phyloP scores from a whole-genome alignment of 2,888 invertebrate species.

The Nomada ruficornis region DNA sequence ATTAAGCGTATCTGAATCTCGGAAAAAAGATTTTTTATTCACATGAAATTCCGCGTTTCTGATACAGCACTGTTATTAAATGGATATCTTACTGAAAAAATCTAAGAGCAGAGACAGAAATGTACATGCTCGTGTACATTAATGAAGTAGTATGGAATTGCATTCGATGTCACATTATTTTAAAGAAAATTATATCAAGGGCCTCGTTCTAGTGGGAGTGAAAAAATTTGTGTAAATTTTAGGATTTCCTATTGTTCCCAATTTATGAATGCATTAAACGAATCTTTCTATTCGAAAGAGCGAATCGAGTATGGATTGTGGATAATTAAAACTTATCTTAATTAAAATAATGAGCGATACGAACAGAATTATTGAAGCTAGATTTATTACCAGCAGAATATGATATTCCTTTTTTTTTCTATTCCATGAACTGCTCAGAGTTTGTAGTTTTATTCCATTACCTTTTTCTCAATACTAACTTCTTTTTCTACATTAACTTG shows the following conservation, averaged over 20 bases:
- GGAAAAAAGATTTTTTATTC: not conserved
- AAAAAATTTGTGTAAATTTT: not conserved
- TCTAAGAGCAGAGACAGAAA: too few relatives aligned
- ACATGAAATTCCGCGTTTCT: not conserved
- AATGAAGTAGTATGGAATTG: not conserved
- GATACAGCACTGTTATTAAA: not conserved
- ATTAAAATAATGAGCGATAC: not conserved
- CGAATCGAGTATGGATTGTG: not conserved
- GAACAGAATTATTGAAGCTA: not conserved
- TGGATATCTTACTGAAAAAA: not conserved
- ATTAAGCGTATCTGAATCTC: not conserved
- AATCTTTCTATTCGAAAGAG: not conserved
- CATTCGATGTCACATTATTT: not conserved
- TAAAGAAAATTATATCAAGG: not conserved
- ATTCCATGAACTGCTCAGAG: not conserved
- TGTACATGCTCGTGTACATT: not conserved
- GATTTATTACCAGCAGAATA: not conserved
- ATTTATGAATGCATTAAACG: not conserved
- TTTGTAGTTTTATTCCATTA: not conserved
- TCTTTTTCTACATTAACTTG: too few relatives aligned
- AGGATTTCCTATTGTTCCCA: not conserved
- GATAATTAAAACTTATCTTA: not conserved
- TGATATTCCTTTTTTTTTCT: too few relatives aligned
- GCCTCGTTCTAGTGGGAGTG: constrained; percentile 8
- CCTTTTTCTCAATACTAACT: too few relatives aligned